A percentile compares a stretch with the other conserved stretches of the same genome.
Conservation (phyloP, 2,797 vertebrate genomes). For the Premnoplex brunnescens region DNA sequence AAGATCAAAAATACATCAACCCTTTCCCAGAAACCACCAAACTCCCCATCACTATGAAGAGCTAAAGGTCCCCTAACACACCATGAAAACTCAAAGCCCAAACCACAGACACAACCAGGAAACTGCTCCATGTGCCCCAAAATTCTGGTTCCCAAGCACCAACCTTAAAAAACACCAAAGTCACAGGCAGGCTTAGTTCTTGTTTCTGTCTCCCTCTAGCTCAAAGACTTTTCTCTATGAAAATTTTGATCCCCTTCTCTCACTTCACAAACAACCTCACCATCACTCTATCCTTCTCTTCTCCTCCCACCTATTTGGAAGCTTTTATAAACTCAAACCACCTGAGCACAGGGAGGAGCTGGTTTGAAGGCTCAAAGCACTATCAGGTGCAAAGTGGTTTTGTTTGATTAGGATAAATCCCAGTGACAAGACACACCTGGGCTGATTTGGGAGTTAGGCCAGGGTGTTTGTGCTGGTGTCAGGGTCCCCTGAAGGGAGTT, state of each 20-base stretch:
- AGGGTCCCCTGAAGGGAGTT: background rate
- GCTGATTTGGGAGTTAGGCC: background rate
- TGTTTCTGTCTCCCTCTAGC: rapidly evolving
- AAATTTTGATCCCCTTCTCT: rapidly evolving
- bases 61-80: background rate
- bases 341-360: background rate
- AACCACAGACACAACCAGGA: rapidly evolving
- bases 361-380: background rate
- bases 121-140: rapidly evolving
- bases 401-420: background rate
- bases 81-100: rapidly evolving
- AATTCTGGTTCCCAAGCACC: background rate
- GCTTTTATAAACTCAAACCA: background rate
- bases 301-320: rapidly evolving
- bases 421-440: background rate
- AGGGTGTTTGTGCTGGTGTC: background rate
- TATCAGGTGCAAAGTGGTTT: background rate
- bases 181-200: rapidly evolving
- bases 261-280: rapidly evolving
- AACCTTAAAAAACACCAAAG: background rate
- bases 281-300: rapidly evolving
- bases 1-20: background rate
- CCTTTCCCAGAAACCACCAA: rapidly evolving
- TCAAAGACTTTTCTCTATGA: too few relatives aligned
- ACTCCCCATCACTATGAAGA: rapidly evolving